Evolutionary conservation across 1,140 invertebrate genomes (phyloP).

Genomic region (Hylaeus anthracinus): DNA sequence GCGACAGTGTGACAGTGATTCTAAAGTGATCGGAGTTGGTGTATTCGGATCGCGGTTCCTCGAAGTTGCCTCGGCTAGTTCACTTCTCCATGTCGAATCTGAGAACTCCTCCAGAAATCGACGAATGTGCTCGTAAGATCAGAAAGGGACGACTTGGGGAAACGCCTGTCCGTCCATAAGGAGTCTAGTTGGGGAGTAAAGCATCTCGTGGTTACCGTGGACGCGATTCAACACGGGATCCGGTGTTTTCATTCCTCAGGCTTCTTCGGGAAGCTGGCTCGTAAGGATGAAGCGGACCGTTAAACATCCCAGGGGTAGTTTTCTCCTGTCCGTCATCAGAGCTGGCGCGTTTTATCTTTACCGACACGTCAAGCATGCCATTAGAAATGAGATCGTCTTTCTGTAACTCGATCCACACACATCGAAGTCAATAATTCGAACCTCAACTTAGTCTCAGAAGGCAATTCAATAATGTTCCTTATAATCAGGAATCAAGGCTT

Average conservation of each 20-base stretch:
- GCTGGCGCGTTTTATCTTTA: conserved; percentile 60
- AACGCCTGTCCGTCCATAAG: conserved; percentile 48
- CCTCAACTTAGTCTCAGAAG: neutral
- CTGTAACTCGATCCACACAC: conserved; percentile 41
- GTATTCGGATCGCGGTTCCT: neutral
- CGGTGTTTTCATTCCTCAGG: neutral
- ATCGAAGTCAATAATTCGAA: neutral
- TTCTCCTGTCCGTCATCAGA: conserved; percentile 60
- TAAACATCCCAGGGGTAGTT: conserved; percentile 57
- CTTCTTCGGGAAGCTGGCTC: neutral
- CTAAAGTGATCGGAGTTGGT: neutral
- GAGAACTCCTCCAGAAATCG: too few species aligned
- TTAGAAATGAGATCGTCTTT: conserved; percentile 64
- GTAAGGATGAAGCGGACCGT: conserved; percentile 59
- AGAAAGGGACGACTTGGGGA: neutral
- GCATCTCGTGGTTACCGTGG: conserved; percentile 2
- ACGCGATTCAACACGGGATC: conserved; percentile 1
- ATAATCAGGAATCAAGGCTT: neutral
- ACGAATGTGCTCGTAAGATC: neutral
- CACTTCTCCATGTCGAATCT: too few species aligned
- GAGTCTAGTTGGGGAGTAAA: conserved; percentile 5
- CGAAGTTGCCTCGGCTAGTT: neutral
- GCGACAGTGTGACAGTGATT: conserved; percentile 18
- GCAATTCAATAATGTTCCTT: neutral
- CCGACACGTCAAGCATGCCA: conserved; percentile 67